Conservation (phyloP, 2,113 vertebrate genomes). For the Mastomys natalensis region DNA sequence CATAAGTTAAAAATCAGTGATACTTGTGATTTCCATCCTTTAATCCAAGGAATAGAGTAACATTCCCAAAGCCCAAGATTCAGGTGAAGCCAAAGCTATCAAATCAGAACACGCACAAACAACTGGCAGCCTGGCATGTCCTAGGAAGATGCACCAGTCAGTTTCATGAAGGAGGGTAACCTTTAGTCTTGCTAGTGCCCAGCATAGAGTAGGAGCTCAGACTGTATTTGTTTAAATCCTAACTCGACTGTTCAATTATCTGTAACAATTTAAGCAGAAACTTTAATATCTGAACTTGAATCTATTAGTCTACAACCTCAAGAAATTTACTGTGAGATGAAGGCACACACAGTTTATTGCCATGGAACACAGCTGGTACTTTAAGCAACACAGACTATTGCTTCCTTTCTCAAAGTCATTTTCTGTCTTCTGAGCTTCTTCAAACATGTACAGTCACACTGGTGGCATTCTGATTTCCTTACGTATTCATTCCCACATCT, state of each 20-base stretch:
- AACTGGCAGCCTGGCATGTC: not conserved
- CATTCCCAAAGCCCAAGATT: constrained; percentile 16
- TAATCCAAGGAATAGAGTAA: not conserved
- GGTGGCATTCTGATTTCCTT: not conserved
- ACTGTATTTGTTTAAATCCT: constrained; percentile 38
- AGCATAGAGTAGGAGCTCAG: not conserved
- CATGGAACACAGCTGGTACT: not conserved
- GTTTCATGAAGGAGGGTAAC: not conserved
- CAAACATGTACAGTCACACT: not conserved
- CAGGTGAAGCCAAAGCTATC: constrained; percentile 43
- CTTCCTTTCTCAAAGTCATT: constrained; percentile 32
- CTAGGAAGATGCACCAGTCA: not conserved
- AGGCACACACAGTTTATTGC: not conserved
- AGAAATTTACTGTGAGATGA: constrained; percentile 42
- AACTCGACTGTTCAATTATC: not conserved
- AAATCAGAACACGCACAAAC: constrained; percentile 1
- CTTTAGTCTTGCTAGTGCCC: not conserved
- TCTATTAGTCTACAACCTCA: constrained; percentile 32
- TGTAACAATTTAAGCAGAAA: constrained; percentile 38
- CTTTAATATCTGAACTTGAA: constrained; percentile 49
- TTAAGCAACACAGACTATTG: not conserved
- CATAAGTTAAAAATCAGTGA: constrained; percentile 8
- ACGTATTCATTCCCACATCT: not conserved
- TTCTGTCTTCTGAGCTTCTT: constrained; percentile 19
- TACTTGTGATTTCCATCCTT: not conserved